Conservation (phyloP, 2,113 vertebrate species). For the Quiscalus mexicanus region DNA sequence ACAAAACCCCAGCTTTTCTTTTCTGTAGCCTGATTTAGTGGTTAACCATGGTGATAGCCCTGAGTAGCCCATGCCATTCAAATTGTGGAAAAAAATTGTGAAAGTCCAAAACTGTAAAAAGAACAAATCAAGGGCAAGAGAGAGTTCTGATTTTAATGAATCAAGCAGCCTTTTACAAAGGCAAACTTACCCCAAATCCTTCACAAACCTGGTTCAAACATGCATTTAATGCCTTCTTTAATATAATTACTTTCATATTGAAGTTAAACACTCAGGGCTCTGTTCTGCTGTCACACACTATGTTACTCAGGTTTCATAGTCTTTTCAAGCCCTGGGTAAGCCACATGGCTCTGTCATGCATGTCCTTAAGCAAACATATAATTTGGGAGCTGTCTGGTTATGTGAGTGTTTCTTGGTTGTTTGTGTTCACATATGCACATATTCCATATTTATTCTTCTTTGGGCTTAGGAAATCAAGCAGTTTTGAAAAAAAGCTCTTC, state of each 20-base stretch:
- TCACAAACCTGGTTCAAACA: constrained; percentile 37
- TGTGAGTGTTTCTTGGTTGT: neutral
- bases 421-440: neutral
- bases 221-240: constrained; percentile 40
- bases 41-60: too few species aligned
- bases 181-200: constrained; percentile 22
- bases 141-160: constrained; percentile 52
- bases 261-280: constrained; percentile 35
- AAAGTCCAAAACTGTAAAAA: neutral
- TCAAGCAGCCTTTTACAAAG: constrained; percentile 48
- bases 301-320: neutral
- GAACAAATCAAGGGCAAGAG: neutral
- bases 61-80: neutral
- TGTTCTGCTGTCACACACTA: neutral
- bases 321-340: neutral
- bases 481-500: neutral
- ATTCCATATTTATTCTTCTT: neutral
- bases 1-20: accelerated
- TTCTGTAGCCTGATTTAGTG: neutral
- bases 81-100: neutral
- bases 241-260: constrained; percentile 25
- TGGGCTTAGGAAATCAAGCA: neutral
- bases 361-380: neutral
- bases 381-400: neutral
- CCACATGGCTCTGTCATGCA: neutral